Percentiles rank a stretch among this genome's conserved stretches.
Evolutionary conservation across 2,113 vertebrate species (phyloP).

Genomic region (Hymenochirus boettgeri): DNA sequence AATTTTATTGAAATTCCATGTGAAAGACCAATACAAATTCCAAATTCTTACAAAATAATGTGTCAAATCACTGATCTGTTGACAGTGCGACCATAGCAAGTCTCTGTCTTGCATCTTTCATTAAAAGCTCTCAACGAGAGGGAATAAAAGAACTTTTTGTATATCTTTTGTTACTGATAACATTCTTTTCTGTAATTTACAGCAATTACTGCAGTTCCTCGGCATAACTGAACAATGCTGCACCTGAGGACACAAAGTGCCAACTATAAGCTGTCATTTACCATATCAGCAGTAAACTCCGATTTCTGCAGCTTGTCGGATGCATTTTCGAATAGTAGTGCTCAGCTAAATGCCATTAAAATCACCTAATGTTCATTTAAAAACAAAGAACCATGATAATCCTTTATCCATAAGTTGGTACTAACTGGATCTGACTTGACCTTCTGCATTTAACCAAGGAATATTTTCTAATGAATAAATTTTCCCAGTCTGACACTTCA

Average conservation of each 20-base stretch:
- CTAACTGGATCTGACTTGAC: conserved; percentile 56
- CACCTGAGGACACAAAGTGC: conserved; percentile 19
- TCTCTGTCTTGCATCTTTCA: neutral
- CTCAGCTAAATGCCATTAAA: conserved; percentile 56
- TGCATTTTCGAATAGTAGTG: conserved; percentile 55
- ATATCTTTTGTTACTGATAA: neutral
- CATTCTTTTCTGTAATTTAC: neutral
- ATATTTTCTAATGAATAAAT: conserved; percentile 60
- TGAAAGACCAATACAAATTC: too few species aligned
- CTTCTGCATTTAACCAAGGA: conserved; percentile 58
- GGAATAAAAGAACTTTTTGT: neutral
- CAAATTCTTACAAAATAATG: too few species aligned
- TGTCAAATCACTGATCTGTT: neutral
- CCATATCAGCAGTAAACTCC: neutral
- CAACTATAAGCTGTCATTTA: conserved; percentile 22
- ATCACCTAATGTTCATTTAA: conserved; percentile 52
- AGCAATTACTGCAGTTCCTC: neutral
- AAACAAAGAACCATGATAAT: conserved; percentile 49
- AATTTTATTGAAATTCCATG: too few species aligned
- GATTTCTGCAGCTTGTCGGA: conserved; percentile 47
- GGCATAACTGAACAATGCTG: neutral
- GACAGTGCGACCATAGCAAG: neutral
- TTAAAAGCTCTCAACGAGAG: neutral
- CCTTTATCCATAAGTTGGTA: conserved; percentile 59
- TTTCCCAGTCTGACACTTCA: conserved; percentile 48